A percentile compares a stretch with the other conserved stretches of the same genome.
phyloP scores from a whole-genome alignment of 2,888 invertebrate genomes.

The Camptogramma bilineatum region DNA sequence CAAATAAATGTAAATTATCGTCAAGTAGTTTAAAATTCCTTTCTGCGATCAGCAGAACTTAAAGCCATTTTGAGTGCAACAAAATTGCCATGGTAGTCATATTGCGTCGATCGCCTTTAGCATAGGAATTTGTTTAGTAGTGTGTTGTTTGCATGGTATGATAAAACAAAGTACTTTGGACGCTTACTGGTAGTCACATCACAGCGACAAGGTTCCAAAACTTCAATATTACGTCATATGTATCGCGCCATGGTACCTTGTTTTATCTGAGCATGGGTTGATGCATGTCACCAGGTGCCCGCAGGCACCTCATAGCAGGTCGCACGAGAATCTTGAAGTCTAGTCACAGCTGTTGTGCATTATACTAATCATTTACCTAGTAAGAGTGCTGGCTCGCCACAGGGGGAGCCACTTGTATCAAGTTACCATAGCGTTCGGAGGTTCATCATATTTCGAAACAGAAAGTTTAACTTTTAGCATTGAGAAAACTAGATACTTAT shows the following conservation, averaged over 20 bases:
- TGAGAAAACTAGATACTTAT: too few relatives aligned
- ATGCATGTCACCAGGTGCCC: constrained; percentile 43
- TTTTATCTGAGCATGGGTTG: constrained; percentile 18
- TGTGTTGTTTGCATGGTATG: constrained; percentile 56
- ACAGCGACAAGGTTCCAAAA: constrained; percentile 2
- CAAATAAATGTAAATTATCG: background rate
- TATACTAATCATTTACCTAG: constrained; percentile 45
- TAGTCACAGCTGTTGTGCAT: constrained; percentile 78
- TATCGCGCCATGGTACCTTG: constrained; percentile 9
- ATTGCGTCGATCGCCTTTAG: constrained; percentile 40
- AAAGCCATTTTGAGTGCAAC: background rate
- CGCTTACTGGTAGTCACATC: constrained; percentile 1
- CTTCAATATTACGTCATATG: background rate
- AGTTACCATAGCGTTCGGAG: background rate
- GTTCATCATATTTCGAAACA: background rate
- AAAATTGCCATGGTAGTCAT: background rate
- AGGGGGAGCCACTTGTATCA: constrained; percentile 11
- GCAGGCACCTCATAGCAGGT: constrained; percentile 36
- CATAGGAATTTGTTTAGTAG: constrained; percentile 52
- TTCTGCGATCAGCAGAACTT: background rate
- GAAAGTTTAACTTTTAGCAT: background rate
- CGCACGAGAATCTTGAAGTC: constrained; percentile 64
- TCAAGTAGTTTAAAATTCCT: background rate
- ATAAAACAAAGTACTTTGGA: constrained; percentile 25
- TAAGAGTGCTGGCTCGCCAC: constrained; percentile 26